phyloP scores from a whole-genome alignment of 2,113 vertebrate species.

The Aldabrachelys gigantea region DNA sequence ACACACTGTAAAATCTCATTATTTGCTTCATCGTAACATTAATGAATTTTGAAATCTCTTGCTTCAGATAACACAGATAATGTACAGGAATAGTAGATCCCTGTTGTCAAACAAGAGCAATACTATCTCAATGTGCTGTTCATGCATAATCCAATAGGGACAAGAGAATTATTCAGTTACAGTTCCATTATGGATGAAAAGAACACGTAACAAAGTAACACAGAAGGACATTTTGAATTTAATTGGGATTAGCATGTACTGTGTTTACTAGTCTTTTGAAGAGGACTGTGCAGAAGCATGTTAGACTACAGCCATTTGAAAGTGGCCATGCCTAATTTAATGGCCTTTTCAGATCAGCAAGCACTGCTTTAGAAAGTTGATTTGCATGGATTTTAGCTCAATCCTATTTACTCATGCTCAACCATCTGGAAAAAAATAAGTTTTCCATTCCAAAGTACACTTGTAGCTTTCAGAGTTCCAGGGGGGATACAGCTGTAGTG shows the following conservation, averaged over 20 bases:
- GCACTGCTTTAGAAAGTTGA: slow-evolving; percentile 55
- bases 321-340: slow-evolving; percentile 64
- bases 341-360: slow-evolving; percentile 63
- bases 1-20: neutral
- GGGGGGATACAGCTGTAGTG: slow-evolving; percentile 40
- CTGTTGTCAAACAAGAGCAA: neutral
- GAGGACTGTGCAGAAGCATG: neutral
- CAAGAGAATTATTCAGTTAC: slow-evolving; percentile 34
- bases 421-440: neutral
- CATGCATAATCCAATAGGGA: slow-evolving; percentile 32
- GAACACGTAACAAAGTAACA: slow-evolving; percentile 59
- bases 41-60: slow-evolving; percentile 8
- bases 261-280: slow-evolving; percentile 55
- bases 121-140: slow-evolving; percentile 23
- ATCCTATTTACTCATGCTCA: slow-evolving; percentile 49
- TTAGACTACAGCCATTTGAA: slow-evolving; percentile 29
- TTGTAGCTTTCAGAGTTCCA: slow-evolving; percentile 1
- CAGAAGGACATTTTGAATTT: slow-evolving; percentile 56
- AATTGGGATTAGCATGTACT: slow-evolving; percentile 59
- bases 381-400: slow-evolving; percentile 68
- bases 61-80: slow-evolving; percentile 2
- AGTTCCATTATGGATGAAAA: slow-evolving; percentile 54
- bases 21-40: neutral
- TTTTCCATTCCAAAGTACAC: neutral
- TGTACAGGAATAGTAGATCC: neutral